These are phyloP conservation scores for Bombyx mori DNA, from an alignment of 1,140 invertebrate species.

Conservation along the genomic window DNA sequence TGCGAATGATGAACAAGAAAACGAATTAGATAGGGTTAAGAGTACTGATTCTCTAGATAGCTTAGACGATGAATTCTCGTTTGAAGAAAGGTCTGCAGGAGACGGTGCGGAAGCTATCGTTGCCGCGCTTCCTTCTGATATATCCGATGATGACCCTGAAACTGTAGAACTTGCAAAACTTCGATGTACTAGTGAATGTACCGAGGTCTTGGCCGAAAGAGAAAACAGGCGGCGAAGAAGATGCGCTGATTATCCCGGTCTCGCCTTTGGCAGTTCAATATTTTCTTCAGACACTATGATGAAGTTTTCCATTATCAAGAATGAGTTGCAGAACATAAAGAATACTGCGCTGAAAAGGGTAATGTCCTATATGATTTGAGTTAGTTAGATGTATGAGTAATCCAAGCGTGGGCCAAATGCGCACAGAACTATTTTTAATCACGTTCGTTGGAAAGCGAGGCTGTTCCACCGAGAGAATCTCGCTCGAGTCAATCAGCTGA, in stretches of 20 bases:
- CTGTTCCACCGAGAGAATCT: slow-evolving; percentile 19
- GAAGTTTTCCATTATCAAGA: slow-evolving; percentile 96
- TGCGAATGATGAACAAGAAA: slow-evolving; percentile 56
- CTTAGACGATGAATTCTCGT: slow-evolving; percentile 59
- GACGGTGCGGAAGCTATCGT: slow-evolving; percentile 46
- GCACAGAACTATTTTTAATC: slow-evolving; percentile 65
- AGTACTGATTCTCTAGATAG: slow-evolving; percentile 45
- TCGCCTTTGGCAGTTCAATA: slow-evolving; percentile 91
- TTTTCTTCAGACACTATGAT: slow-evolving; percentile 98
- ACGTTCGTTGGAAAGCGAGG: slow-evolving; percentile 41
- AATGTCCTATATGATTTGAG: slow-evolving; percentile 66
- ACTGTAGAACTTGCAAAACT: slow-evolving; percentile 84
- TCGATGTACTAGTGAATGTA: slow-evolving; percentile 88
- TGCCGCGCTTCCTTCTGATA: slow-evolving; percentile 37
- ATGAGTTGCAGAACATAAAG: slow-evolving; percentile 97
- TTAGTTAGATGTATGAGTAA: slow-evolving; percentile 33
- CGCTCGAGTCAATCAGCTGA: slow-evolving; percentile 63
- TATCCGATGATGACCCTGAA: slow-evolving; percentile 79
- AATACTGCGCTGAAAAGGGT: slow-evolving; percentile 97
- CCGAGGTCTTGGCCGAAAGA: slow-evolving; percentile 88
- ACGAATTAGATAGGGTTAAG: slow-evolving; percentile 48
- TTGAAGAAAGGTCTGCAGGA: slow-evolving; percentile 56
- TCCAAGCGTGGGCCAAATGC: slow-evolving; percentile 55
- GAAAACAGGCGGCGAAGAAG: slow-evolving; percentile 82
- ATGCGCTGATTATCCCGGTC: slow-evolving; percentile 92